phyloP scores from a whole-genome alignment of 1,140 invertebrate species.

The Drosophila saltans region DNA sequence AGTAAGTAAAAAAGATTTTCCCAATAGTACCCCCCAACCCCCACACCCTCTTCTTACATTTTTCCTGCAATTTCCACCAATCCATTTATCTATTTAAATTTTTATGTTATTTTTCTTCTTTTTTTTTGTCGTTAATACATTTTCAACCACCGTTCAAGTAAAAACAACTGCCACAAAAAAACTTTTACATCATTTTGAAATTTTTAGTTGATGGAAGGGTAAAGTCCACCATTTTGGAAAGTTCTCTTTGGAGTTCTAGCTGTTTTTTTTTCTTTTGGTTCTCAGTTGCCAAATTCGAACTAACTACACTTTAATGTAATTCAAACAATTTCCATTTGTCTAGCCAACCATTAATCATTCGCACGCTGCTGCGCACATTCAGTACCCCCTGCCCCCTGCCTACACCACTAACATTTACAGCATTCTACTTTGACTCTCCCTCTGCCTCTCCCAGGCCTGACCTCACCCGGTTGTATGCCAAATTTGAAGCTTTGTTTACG shows the following conservation, averaged over 20 bases:
- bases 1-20: background rate
- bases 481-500: conserved; percentile 80
- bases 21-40: no score
- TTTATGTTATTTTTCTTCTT: no score
- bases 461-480: conserved; percentile 27
- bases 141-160: conserved; percentile 29
- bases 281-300: conserved; percentile 54
- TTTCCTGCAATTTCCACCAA: background rate
- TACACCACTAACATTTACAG: background rate
- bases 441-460: conserved; percentile 15
- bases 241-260: conserved; percentile 32
- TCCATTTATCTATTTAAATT: conserved; percentile 8
- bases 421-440: background rate
- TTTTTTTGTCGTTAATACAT: conserved; percentile 16
- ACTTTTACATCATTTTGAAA: conserved; percentile 51
- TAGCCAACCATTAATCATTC: conserved; percentile 77
- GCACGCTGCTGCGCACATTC: conserved; percentile 71
- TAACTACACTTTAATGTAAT: conserved; percentile 81
- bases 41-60: background rate
- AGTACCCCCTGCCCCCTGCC: background rate
- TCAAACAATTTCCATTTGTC: conserved; percentile 81
- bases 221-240: conserved; percentile 46
- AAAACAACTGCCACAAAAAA: conserved; percentile 45
- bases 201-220: conserved; percentile 1
- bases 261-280: background rate